These are phyloP conservation scores for Thera britannica DNA, from an alignment of 2,888 invertebrate genomes.

Conservation along the genomic window DNA sequence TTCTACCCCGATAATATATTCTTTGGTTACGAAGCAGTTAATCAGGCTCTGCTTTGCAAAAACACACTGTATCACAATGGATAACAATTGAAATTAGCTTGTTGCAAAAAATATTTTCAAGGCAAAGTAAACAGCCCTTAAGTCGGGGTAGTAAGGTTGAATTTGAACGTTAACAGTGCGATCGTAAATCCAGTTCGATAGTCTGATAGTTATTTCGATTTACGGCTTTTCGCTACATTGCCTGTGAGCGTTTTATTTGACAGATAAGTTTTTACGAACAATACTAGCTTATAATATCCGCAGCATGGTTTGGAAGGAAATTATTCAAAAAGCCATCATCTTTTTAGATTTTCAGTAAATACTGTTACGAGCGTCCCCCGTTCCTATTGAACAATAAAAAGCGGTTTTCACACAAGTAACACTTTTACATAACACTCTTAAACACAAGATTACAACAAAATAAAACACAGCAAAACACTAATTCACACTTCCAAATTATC, in stretches of 20 bases:
- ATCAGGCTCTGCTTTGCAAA: slow-evolving; percentile 12
- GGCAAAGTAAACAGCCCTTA: slow-evolving; percentile 9
- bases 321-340: too few species aligned
- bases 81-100: slow-evolving; percentile 15
- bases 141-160: slow-evolving; percentile 1
- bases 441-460: too few species aligned
- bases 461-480: too few species aligned
- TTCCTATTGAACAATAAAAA: too few species aligned
- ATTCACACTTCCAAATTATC: too few species aligned
- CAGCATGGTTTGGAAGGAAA: too few species aligned
- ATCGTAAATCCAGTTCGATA: slow-evolving; percentile 39
- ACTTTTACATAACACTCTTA: too few species aligned
- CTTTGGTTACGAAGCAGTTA: slow-evolving; percentile 30
- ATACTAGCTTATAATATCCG: neutral
- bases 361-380: too few species aligned
- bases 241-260: slow-evolving; percentile 23
- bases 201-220: slow-evolving; percentile 38
- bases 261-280: slow-evolving; percentile 1
- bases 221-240: slow-evolving; percentile 29
- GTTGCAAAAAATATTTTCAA: slow-evolving; percentile 1
- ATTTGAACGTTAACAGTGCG: slow-evolving; percentile 28
- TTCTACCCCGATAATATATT: slow-evolving; percentile 35
- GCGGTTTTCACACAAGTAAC: too few species aligned
- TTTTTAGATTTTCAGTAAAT: too few species aligned
- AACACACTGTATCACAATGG: slow-evolving; percentile 8